Conservation (phyloP, 1,140 invertebrate species). For the Cephus cinctus region DNA sequence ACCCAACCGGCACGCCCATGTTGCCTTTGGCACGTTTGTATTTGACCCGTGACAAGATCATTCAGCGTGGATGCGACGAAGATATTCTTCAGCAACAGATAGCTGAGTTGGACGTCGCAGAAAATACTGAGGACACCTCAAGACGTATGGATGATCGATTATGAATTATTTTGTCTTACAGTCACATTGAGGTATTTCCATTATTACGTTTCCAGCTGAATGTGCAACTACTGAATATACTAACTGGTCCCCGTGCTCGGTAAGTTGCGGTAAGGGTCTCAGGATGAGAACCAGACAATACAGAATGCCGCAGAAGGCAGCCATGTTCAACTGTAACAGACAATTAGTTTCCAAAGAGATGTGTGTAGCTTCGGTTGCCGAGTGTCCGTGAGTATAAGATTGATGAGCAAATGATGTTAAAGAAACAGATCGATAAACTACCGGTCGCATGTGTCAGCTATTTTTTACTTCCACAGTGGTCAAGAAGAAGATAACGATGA, state of each 20-base stretch:
- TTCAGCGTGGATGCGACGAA: conserved; percentile 72
- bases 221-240: conserved; percentile 75
- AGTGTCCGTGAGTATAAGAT: conserved; percentile 68
- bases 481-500: conserved; percentile 26
- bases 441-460: neutral
- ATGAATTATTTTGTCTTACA: too few relatives aligned
- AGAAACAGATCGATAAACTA: too few relatives aligned
- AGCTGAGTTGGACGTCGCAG: conserved; percentile 61
- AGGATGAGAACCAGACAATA: conserved; percentile 78
- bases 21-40: conserved; percentile 78
- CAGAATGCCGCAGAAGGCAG: conserved; percentile 73
- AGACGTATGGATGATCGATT: too few relatives aligned
- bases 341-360: conserved; percentile 85
- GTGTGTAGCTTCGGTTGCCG: conserved; percentile 72
- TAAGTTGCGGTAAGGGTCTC: conserved; percentile 85
- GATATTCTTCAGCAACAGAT: conserved; percentile 61
- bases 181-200: neutral
- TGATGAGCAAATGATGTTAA: too few relatives aligned
- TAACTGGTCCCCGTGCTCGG: conserved; percentile 79
- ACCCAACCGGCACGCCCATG: conserved; percentile 71
- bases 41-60: conserved; percentile 70
- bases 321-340: conserved; percentile 74
- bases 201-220: conserved; percentile 61
- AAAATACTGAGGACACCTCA: conserved; percentile 70
- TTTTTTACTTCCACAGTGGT: neutral